Conservation (phyloP, 2,888 invertebrate genomes). For the Lasius fuliginosus region DNA sequence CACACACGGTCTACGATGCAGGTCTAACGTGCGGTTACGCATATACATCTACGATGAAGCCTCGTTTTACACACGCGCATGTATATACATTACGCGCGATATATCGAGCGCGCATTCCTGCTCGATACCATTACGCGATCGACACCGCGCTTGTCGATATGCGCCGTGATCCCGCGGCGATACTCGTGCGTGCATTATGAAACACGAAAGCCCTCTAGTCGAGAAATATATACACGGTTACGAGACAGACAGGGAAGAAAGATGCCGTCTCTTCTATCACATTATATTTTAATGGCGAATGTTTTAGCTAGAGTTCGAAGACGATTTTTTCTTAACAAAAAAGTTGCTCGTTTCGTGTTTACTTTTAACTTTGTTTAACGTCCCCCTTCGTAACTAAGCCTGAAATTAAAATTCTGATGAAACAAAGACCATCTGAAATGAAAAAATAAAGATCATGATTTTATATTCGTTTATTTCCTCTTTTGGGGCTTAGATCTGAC, state of each 20-base stretch:
- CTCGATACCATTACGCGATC: conserved; percentile 36
- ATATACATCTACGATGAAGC: conserved; percentile 22
- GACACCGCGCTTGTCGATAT: conserved; percentile 27
- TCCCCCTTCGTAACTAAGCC: background rate
- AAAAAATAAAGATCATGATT: background rate
- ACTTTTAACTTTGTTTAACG: background rate
- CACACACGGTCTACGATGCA: conserved; percentile 35
- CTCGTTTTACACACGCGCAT: conserved; percentile 40
- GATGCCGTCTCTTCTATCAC: background rate
- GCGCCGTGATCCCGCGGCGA: conserved; percentile 20
- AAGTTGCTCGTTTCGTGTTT: background rate
- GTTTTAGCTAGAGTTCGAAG: background rate
- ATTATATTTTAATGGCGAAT: conserved; percentile 12
- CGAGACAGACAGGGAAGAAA: background rate
- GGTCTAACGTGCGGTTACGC: conserved; percentile 47
- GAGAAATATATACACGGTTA: conserved; percentile 1
- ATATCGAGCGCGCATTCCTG: conserved; percentile 49
- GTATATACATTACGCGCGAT: conserved; percentile 45
- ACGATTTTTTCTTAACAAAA: background rate
- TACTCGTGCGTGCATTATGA: background rate
- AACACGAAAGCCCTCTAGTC: background rate
- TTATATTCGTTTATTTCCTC: background rate
- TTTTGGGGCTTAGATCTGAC: background rate
- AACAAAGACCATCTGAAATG: background rate
- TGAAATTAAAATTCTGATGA: background rate